Base-by-base conservation (phyloP, 2,797 vertebrate species). In the Babyrousa celebensis region DNA sequence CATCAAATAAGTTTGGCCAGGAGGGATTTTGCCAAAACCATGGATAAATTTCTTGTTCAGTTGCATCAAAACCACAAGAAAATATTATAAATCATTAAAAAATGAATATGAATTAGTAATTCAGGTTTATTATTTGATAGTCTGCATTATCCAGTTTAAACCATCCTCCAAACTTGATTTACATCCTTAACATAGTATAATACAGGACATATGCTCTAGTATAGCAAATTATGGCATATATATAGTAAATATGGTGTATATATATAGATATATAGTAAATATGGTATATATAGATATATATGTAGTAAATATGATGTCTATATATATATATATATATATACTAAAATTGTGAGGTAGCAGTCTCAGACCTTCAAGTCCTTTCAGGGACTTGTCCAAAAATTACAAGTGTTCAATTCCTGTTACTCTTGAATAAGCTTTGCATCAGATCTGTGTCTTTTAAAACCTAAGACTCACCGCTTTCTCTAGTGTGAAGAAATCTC, bases 1-100 rank as follows among this genome's bases (percentile, higher is more conserved):
- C 86, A 68, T 91, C 7, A 95, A 27, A 10, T 85, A 91, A 72
- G 52, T 94, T 84, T 94, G 95, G 18, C 20, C 63, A 52, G 15
- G 56, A 29, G 40, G 87, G 32, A 17, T 70, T 90, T 83, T 77
- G 9, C 36, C 70, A 74, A 89, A 67, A 48, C 74, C 23, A 52
- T 10, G 83, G 63, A 83, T 65, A 91, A 85, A n/a, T 80, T 74
- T 85, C 32, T 70, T 94, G 52, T n/a, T 91, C 10, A 32, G 3
- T 75, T 96, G 7, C 12, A 80, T 91, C 29, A 75, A 68, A 89
- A 63, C 6, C 16, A 67, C 6, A 62, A 12, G 10, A 60, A 71
- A 96, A 68, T 36, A 14, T 68, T 72, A 48, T 23, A 77, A 91
- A 86, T 95, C 27, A 82, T 67, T 91, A 75, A 36, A 92, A 96